Conservation (phyloP, 1,140 invertebrate species). For the Drosophila equinoxialis region DNA sequence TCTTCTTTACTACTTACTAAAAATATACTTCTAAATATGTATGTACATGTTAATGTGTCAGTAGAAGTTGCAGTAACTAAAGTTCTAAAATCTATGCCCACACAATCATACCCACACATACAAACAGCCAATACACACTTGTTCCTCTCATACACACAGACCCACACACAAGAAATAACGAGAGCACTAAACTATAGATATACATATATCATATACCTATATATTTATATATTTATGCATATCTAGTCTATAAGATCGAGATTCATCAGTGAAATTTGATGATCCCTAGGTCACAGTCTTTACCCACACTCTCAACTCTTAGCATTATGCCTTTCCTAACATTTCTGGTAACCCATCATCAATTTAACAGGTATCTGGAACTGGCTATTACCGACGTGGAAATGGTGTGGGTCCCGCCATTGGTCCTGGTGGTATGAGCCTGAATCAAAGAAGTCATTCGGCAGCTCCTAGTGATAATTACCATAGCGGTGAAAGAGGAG, state of each 20-base stretch:
- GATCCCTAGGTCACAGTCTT: conserved; percentile 15
- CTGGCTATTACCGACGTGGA: conserved; percentile 72
- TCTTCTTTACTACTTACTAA: not conserved
- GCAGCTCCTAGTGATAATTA: conserved; percentile 83
- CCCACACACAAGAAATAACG: conserved; percentile 18
- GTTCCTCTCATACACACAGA: too few relatives aligned
- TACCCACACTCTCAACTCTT: conserved; percentile 43
- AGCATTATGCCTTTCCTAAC: conserved; percentile 14
- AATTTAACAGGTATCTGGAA: conserved; percentile 58
- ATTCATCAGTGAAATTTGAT: conserved; percentile 15
- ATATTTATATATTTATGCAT: conserved; percentile 29
- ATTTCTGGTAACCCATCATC: not conserved
- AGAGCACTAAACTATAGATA: conserved; percentile 35
- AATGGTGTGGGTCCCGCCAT: conserved; percentile 83
- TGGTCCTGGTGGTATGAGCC: conserved; percentile 84
- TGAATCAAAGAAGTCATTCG: conserved; percentile 83
- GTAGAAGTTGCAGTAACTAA: conserved; percentile 8
- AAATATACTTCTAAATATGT: not conserved
- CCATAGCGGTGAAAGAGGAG: conserved; percentile 48
- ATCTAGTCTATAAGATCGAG: conserved; percentile 51
- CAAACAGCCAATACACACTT: conserved; percentile 4
- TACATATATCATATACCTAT: conserved; percentile 34
- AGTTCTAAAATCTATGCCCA: conserved; percentile 7
- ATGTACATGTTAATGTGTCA: conserved; percentile 2
- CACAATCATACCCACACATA: conserved; percentile 8